Evolutionary conservation across 2,888 invertebrate species (phyloP), one percentile per base, ranked within the genome.

Genomic region (Scotopteryx bipunctaria): DNA sequence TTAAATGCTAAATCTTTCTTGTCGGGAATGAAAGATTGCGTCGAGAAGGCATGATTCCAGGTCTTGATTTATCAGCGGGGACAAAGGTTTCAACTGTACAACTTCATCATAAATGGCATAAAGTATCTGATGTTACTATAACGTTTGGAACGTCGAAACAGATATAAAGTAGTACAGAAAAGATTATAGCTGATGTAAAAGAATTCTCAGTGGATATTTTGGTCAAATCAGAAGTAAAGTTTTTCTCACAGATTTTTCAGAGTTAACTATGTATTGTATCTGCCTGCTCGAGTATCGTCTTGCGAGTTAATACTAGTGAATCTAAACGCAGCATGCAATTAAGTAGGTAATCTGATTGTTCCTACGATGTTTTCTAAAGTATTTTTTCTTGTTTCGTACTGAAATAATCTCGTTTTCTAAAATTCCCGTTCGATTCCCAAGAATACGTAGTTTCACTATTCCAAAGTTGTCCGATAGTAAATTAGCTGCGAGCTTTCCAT

Each of bases 401-500:
- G 19, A 25, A 40, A 47, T 33, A 5, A 32, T 27, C 44, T 51
- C 35, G 5, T 31, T 52, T 46, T 52, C 46, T 46, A 32, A 48
- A 38, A 53, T 43, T 42, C 47, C 23, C 52, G 37, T 31, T 17
- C 4, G 36, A 42, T 29, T 46, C 46, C 21, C 21, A 37, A 47
- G 48, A 48, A 42, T 41, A 41, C 8, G n/a, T n/a, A 33, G 46
- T 53, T 53, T 47, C 53, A 43, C 43, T 47, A 48, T 44, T 53
- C 43, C 42, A 29, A 48, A 53, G 47, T 43, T 23, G 47, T 53
- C 21, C 17, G 48, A 25, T 44, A 25, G 36, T 43, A 50, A 53
- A 47, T 53, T 43, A 47, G 44, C 45, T 46, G 42, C 33, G 37
- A 13, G 48, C 56, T 58, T 58, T 57, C 48, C 49, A 53, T 57